phyloP scores from a whole-genome alignment of 2,797 vertebrate species.

The Nothura maculosa region DNA sequence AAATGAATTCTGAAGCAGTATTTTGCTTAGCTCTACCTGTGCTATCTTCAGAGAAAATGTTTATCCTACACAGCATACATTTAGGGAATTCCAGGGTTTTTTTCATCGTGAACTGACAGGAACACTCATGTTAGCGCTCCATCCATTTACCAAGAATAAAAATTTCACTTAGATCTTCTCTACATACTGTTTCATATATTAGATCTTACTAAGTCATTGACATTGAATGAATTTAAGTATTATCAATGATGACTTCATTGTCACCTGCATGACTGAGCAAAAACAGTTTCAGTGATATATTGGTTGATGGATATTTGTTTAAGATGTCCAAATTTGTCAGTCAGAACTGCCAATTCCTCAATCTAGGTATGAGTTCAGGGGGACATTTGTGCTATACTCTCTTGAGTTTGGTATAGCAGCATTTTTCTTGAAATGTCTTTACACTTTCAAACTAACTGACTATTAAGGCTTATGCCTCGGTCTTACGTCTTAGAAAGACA shows the following conservation, averaged over 20 bases:
- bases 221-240: background rate
- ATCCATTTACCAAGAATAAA: background rate
- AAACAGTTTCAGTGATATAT: background rate
- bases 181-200: background rate
- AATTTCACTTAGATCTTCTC: background rate
- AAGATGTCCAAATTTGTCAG: background rate
- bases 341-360: background rate
- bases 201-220: background rate
- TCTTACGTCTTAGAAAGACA: background rate
- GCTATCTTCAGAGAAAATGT: background rate
- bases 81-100: background rate
- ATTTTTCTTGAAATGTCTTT: background rate
- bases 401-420: background rate
- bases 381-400: background rate
- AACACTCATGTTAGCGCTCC: background rate
- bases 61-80: background rate
- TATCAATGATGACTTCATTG: fast-evolving
- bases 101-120: background rate
- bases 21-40: background rate
- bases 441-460: background rate
- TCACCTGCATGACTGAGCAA: background rate
- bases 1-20: background rate
- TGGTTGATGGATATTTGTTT: constrained; percentile 12
- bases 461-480: background rate
- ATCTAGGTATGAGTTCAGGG: background rate